Evolutionary conservation across 1,140 invertebrate species (phyloP).

Genomic region (Drosophila busckii): DNA sequence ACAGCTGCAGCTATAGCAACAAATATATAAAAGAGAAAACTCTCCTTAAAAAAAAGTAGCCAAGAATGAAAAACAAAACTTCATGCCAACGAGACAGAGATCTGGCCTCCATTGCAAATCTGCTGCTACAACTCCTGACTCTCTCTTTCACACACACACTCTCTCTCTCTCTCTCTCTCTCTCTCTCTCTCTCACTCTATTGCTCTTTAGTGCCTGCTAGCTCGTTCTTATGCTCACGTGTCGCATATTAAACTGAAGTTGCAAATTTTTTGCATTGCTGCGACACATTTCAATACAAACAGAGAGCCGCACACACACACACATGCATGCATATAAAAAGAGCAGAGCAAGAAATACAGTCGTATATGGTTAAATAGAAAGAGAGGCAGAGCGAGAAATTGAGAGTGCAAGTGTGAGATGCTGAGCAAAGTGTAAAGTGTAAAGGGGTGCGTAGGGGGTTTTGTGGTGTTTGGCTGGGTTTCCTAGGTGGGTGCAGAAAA

Average conservation of each 20-base stretch:
- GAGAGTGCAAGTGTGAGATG: no score
- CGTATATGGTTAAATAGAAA: not conserved
- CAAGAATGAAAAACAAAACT: not conserved
- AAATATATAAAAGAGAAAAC: no score
- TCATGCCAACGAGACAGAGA: no score
- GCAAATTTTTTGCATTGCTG: constrained; percentile 28
- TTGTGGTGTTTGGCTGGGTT: no score
- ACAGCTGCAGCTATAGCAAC: no score
- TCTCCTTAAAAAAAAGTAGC: constrained; percentile 22
- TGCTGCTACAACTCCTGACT: no score
- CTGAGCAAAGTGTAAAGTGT: no score
- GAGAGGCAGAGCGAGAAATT: not conserved
- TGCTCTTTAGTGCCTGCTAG: not conserved
- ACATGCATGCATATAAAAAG: constrained; percentile 2
- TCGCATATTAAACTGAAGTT: constrained; percentile 39
- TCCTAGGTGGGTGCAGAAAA: no score
- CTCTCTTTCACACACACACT: constrained; percentile 1
- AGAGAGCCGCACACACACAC: not conserved
- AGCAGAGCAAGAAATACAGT: not conserved
- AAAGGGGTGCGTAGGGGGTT: no score
- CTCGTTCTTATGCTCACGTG: constrained; percentile 13
- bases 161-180: not conserved
- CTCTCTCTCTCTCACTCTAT: not conserved
- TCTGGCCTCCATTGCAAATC: no score
- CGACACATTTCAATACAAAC: constrained; percentile 39